Percentiles rank a stretch among this genome's conserved stretches.
phyloP scores from a whole-genome alignment of 1,140 invertebrate species.

The honey bee (Apis mellifera) region Amel_HAv3.1 CM009936.2:8100501-8101000 shows the following conservation, averaged over 20 bases:
- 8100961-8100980: background rate
- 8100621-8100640: conserved; percentile 82
- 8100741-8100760: background rate
- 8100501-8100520: conserved; percentile 59
- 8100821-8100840: conserved; percentile 34
- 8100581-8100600: conserved; percentile 81
- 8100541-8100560: conserved; percentile 68
- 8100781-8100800: background rate
- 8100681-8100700: no score
- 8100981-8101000: conserved; percentile 44
- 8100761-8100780: background rate
- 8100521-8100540: conserved; percentile 54
- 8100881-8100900: conserved; percentile 17
- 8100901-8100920: conserved; percentile 43
- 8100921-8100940: conserved; percentile 21
- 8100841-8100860: conserved; percentile 55
- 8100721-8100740: no score
- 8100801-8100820: conserved; percentile 34
- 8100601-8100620: conserved; percentile 83
- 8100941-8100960: conserved; percentile 46
- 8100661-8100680: conserved; percentile 35
- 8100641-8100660: conserved; percentile 77
- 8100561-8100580: conserved; percentile 72
- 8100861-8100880: conserved; percentile 47
- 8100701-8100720: background rate